phyloP scores from a whole-genome alignment of 2,113 vertebrate genomes.

The Danio rerio region DNA sequence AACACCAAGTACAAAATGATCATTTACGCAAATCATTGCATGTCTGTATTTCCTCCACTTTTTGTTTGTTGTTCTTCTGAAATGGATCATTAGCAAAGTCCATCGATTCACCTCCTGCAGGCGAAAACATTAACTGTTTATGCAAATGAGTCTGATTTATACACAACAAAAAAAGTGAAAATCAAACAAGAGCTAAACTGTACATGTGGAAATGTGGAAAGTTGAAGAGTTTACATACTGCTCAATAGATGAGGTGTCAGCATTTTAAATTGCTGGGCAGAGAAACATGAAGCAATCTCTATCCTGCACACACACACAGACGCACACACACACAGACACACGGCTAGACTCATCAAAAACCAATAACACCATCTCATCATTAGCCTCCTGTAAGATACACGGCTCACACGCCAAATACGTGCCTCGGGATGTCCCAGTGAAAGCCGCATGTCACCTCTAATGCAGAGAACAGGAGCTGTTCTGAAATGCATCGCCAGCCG shows the following conservation, averaged over 20 bases:
- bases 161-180: slow-evolving; percentile 2
- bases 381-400: slow-evolving; percentile 35
- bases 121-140: slow-evolving; percentile 33
- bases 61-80: slow-evolving; percentile 5
- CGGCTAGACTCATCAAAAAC: slow-evolving; percentile 28
- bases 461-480: neutral
- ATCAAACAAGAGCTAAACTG: slow-evolving; percentile 16
- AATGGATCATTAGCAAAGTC: slow-evolving; percentile 48
- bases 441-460: no score
- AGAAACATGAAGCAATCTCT: slow-evolving; percentile 8
- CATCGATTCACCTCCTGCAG: slow-evolving; percentile 45
- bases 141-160: slow-evolving; percentile 45
- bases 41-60: neutral
- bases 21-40: slow-evolving; percentile 27
- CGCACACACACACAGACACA: neutral
- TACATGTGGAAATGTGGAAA: slow-evolving; percentile 9
- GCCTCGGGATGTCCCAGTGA: slow-evolving; percentile 5
- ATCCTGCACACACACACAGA: slow-evolving; percentile 3
- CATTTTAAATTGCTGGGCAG: neutral
- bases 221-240: slow-evolving; percentile 23
- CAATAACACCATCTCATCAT: slow-evolving; percentile 49
- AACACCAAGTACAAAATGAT: neutral
- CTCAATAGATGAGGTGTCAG: slow-evolving; percentile 23
- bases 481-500: slow-evolving; percentile 11
- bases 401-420: slow-evolving; percentile 36